phyloP scores from a whole-genome alignment of 2,888 invertebrate species.

The Coelinius sp. region DNA sequence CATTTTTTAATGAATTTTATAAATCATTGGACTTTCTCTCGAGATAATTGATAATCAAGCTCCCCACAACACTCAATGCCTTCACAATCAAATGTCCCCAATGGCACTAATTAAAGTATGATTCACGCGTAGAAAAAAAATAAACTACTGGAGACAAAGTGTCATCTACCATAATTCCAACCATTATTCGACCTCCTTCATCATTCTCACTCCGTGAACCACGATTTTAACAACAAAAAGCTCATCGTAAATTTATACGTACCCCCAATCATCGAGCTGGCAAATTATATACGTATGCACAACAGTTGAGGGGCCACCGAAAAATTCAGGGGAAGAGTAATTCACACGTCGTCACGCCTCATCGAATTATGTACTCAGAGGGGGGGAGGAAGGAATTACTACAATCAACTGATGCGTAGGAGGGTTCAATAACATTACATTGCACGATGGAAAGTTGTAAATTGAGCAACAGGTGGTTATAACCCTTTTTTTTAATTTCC shows the following conservation, averaged over 20 bases:
- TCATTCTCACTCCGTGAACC: neutral
- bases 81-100: conserved; percentile 22
- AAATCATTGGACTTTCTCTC: conserved; percentile 18
- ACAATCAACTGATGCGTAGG: conserved; percentile 14
- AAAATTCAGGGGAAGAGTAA: conserved; percentile 28
- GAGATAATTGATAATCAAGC: neutral
- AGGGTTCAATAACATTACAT: conserved; percentile 16
- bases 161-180: neutral
- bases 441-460: neutral
- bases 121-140: conserved; percentile 4
- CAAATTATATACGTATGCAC: conserved; percentile 29
- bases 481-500: conserved; percentile 5
- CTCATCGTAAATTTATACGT: conserved; percentile 18
- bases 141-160: neutral
- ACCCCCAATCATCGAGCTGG: conserved; percentile 27
- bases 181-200: conserved; percentile 8
- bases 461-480: conserved; percentile 13
- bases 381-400: conserved; percentile 3
- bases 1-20: neutral
- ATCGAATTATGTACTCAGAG: conserved; percentile 16
- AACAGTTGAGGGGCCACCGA: conserved; percentile 17
- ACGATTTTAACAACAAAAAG: neutral
- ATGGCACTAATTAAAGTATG: conserved; percentile 34
- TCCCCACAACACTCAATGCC: neutral
- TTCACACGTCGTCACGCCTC: conserved; percentile 34